Conservation (phyloP, 1,140 invertebrate species). For the Lepidotrigona ventralis region DNA sequence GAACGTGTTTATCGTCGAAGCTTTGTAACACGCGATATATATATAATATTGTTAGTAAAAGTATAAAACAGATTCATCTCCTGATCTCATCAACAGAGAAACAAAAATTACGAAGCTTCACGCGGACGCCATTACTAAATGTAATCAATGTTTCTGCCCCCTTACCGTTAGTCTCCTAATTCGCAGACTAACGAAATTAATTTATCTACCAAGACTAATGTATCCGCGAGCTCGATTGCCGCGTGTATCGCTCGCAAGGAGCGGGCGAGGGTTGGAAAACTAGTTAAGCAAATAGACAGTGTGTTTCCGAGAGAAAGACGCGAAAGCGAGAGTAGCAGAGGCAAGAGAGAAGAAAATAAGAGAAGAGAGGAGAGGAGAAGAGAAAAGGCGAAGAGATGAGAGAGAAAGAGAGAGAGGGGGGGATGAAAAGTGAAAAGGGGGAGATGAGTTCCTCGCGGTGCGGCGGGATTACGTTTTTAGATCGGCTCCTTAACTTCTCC, state of each 20-base stretch:
- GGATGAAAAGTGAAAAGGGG: neutral
- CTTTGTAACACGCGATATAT: neutral
- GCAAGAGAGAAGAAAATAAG: neutral
- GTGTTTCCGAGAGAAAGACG: conserved; percentile 37
- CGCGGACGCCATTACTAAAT: conserved; percentile 5
- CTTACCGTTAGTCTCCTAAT: conserved; percentile 62
- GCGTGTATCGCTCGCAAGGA: conserved; percentile 55
- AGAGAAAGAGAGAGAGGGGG: no score
- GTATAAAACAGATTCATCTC: neutral
- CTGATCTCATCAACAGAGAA: neutral
- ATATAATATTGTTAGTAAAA: no score
- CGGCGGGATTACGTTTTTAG: conserved; percentile 58
- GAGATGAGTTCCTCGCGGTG: conserved; percentile 17
- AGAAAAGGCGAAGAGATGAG: neutral
- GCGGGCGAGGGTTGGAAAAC: conserved; percentile 63
- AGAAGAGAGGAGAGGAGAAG: neutral
- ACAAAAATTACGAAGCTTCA: neutral
- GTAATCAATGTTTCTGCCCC: conserved; percentile 56
- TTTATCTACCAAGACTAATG: conserved; percentile 70
- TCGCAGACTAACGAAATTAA: conserved; percentile 71
- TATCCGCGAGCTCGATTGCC: conserved; percentile 60
- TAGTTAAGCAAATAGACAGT: conserved; percentile 74
- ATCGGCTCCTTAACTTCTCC: conserved; percentile 61
- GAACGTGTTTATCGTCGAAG: no score
- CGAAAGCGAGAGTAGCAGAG: conserved; percentile 24